phyloP scores from a whole-genome alignment of 1,140 invertebrate genomes.

The Zaprionus gabonicus region DNA sequence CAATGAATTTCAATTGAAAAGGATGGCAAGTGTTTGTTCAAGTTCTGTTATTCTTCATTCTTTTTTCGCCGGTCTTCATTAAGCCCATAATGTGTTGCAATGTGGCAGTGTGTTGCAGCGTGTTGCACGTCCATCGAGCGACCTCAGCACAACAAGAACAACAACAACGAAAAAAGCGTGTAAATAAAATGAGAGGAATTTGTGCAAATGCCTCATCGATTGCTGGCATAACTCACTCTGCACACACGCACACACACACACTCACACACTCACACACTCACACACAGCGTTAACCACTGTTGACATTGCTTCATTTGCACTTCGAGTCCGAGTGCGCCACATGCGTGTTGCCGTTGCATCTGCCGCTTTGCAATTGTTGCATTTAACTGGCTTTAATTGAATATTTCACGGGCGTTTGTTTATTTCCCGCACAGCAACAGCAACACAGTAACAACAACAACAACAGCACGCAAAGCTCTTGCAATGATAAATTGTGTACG shows the following conservation, averaged over 20 bases:
- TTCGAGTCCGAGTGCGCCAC: conserved; percentile 19
- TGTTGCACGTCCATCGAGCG: conserved; percentile 30
- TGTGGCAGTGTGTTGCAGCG: conserved; percentile 28
- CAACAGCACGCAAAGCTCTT: conserved; percentile 8
- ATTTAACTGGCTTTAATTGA: conserved; percentile 78
- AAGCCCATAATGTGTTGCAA: conserved; percentile 35
- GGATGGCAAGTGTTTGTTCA: conserved; percentile 23
- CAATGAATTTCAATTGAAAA: conserved; percentile 4
- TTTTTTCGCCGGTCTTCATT: conserved; percentile 13
- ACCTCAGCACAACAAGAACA: conserved; percentile 12
- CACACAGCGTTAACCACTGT: conserved; percentile 46
- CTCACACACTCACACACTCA: conserved; percentile 6
- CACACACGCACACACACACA: conserved; percentile 50
- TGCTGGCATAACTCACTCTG: conserved; percentile 71
- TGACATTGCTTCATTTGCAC: conserved; percentile 65
- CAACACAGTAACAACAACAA: conserved; percentile 14
- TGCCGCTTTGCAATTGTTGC: conserved; percentile 68
- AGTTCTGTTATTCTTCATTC: conserved; percentile 13
- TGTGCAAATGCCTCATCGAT: conserved; percentile 50
- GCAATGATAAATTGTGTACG: conserved; percentile 73
- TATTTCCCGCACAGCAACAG: conserved; percentile 38
- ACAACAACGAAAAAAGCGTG: conserved; percentile 16
- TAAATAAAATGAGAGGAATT: conserved; percentile 29
- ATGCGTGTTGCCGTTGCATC: conserved; percentile 2
- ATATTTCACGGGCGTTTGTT: conserved; percentile 67